Percentiles rank a stretch among this genome's conserved stretches.
These are phyloP conservation scores for Clytia hemisphaerica DNA, from an alignment of 30 jellyfish, hydroid and myxozoan genomes.

Conservation along the genomic window DNA sequence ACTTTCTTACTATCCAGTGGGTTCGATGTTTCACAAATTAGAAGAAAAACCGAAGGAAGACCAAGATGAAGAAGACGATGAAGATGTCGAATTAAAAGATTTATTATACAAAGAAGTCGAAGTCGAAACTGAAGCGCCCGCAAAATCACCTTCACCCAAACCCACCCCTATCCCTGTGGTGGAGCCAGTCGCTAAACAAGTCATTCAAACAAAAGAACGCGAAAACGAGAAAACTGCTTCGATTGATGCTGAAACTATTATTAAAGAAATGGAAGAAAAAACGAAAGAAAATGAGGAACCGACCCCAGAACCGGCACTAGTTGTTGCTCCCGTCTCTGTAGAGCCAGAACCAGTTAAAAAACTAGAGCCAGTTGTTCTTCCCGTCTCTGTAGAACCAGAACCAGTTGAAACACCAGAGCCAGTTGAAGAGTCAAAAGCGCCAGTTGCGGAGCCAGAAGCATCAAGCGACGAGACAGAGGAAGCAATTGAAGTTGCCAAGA, in stretches of 20 bases:
- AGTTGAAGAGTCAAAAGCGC: no score
- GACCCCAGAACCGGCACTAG: no score
- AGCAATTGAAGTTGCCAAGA: no score
- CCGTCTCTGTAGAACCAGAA: no score
- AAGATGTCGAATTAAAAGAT: slow-evolving; percentile 25
- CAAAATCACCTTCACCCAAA: neutral
- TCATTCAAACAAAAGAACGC: neutral
- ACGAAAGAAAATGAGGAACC: neutral
- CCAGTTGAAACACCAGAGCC: no score
- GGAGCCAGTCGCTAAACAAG: neutral
- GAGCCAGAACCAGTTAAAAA: no score
- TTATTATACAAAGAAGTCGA: slow-evolving; percentile 12
- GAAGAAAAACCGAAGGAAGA: no score
- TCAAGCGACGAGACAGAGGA: no score
- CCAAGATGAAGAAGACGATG: neutral
- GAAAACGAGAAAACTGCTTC: neutral
- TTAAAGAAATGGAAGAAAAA: slow-evolving; percentile 9
- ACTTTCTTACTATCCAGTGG: slow-evolving; percentile 11
- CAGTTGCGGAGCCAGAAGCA: no score
- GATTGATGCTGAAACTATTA: slow-evolving; percentile 12
- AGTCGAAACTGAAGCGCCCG: slow-evolving; percentile 15
- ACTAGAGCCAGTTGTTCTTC: no score
- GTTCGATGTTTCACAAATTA: slow-evolving; percentile 21
- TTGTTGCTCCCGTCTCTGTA: no score
- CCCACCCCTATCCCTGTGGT: neutral